Conservation (phyloP, 1,140 invertebrate species). For the Aphidius gifuensis region DNA sequence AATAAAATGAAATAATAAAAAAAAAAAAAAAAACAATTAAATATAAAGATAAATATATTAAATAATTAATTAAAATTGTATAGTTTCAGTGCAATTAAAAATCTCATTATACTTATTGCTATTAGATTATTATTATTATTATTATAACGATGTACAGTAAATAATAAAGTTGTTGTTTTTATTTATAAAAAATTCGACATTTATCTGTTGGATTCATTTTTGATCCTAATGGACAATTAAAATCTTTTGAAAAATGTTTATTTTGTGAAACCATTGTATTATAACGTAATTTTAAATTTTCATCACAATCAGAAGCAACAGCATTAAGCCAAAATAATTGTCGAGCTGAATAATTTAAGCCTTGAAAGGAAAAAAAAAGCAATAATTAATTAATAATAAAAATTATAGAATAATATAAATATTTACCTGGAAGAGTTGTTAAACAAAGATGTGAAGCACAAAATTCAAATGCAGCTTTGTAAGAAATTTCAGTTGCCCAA, state of each 20-base stretch:
- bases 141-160: constrained; percentile 24
- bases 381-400: background rate
- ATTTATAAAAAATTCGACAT: constrained; percentile 19
- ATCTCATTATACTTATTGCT: background rate
- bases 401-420: background rate
- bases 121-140: background rate
- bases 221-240: constrained; percentile 18
- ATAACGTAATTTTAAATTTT: constrained; percentile 19
- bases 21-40: too few species aligned
- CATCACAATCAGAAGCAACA: constrained; percentile 22
- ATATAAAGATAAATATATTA: too few species aligned
- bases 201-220: constrained; percentile 16
- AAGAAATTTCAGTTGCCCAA: constrained; percentile 24
- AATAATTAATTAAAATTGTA: too few species aligned
- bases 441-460: background rate
- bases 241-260: constrained; percentile 17
- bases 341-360: constrained; percentile 17
- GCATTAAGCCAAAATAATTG: constrained; percentile 25
- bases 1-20: too few species aligned
- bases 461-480: constrained; percentile 15
- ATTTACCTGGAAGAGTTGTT: constrained; percentile 18
- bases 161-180: constrained; percentile 23
- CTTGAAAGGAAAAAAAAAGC: constrained; percentile 2
- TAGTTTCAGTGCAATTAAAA: too few species aligned
- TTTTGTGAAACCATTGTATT: constrained; percentile 24